These are phyloP conservation scores for Rhipidura dahli DNA, from an alignment of 2,113 vertebrate species.

Conservation along the genomic window DNA sequence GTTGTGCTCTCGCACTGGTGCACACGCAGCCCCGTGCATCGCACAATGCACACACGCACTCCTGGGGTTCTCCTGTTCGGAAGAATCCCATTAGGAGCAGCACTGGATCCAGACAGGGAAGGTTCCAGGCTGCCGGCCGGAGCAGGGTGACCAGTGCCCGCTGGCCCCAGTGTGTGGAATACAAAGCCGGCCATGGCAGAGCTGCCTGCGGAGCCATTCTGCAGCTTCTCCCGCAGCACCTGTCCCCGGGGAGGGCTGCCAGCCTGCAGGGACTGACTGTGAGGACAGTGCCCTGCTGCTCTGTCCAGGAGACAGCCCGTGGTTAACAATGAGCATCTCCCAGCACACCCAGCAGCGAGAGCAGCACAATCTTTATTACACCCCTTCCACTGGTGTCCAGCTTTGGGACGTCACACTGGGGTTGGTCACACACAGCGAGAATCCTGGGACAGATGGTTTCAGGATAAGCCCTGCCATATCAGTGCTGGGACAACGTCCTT, in stretches of 20 bases:
- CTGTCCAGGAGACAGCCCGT: background rate
- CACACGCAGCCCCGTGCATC: background rate
- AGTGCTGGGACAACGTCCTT: background rate
- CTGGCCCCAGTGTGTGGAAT: background rate
- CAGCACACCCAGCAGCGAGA: background rate
- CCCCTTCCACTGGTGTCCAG: background rate
- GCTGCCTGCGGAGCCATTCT: background rate
- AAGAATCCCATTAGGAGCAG: background rate
- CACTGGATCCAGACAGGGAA: background rate
- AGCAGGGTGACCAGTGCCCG: rapidly evolving
- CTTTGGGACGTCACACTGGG: rapidly evolving
- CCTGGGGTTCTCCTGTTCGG: background rate
- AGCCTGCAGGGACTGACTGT: background rate
- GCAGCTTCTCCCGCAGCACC: background rate
- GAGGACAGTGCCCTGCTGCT: background rate
- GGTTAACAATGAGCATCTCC: background rate
- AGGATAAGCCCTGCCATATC: background rate
- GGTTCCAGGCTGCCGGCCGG: background rate
- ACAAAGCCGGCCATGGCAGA: background rate
- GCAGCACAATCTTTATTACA: background rate
- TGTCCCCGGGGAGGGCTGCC: background rate
- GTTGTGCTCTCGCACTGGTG: rapidly evolving
- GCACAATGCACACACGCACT: rapidly evolving
- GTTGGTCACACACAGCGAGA: background rate
- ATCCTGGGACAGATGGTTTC: background rate